Evolutionary conservation across 2,888 invertebrate genomes (phyloP).

Genomic region (Tenthredo scrophulariae): DNA sequence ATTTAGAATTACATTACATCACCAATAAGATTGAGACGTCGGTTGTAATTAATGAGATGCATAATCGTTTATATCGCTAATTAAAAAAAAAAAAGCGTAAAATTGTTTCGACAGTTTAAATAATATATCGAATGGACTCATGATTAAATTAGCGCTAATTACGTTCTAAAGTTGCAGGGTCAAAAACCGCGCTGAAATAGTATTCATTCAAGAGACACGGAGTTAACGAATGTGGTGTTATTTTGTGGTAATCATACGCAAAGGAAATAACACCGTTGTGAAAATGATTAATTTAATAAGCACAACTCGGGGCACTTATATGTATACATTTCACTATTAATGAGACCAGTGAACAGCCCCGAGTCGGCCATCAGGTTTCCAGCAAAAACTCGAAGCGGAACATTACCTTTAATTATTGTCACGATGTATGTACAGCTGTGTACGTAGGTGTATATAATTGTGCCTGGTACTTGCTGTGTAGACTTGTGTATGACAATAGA

Average conservation of each 20-base stretch:
- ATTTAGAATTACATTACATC: too few relatives aligned
- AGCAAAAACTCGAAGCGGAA: not conserved
- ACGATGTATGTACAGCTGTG: not conserved
- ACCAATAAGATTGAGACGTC: too few relatives aligned
- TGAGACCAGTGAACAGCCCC: not conserved
- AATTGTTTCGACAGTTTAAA: not conserved
- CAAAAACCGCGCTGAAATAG: not conserved
- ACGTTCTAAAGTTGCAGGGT: not conserved
- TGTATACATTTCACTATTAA: not conserved
- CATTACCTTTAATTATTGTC: constrained; percentile 6
- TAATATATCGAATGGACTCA: not conserved
- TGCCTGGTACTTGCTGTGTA: not conserved
- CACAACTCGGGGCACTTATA: not conserved
- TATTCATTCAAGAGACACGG: not conserved
- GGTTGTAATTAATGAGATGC: not conserved
- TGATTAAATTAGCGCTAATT: not conserved
- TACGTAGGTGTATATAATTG: constrained; percentile 1
- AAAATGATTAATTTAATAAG: not conserved
- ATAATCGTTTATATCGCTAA: not conserved
- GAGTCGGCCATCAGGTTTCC: not conserved
- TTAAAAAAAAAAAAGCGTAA: not conserved
- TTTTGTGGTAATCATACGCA: not conserved
- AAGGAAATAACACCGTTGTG: not conserved
- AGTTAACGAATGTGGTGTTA: not conserved
- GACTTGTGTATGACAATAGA: not conserved